These are phyloP conservation scores for Physella acuta DNA, from an alignment of 1,140 invertebrate species.

Conservation along the genomic window DNA sequence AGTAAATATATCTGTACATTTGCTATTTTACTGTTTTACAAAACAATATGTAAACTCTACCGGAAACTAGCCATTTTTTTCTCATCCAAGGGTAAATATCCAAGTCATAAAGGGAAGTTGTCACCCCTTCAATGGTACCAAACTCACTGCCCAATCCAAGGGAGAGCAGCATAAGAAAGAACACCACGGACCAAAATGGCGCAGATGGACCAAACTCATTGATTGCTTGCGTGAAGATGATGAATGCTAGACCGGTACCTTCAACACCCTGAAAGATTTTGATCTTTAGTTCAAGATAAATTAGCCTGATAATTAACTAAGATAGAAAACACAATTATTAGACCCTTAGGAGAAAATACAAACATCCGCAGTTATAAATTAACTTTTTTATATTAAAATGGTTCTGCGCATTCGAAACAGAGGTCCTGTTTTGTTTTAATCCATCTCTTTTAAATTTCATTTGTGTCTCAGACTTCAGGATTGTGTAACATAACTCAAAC, in stretches of 20 bases:
- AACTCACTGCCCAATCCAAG: slow-evolving; percentile 89
- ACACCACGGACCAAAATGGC: slow-evolving; percentile 86
- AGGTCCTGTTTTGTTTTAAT: too few relatives aligned
- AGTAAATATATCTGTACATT: too few relatives aligned
- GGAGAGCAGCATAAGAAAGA: slow-evolving; percentile 91
- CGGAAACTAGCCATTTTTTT: slow-evolving; percentile 76
- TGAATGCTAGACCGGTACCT: slow-evolving; percentile 80
- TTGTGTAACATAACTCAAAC: too few relatives aligned
- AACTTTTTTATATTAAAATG: too few relatives aligned
- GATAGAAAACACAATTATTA: too few relatives aligned
- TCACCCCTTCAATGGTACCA: slow-evolving; percentile 71
- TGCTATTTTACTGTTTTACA: too few relatives aligned
- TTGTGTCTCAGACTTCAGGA: too few relatives aligned
- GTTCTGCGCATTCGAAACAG: too few relatives aligned
- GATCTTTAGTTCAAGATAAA: too few relatives aligned
- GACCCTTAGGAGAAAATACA: not conserved
- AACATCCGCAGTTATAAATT: not conserved
- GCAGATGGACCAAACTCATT: slow-evolving; percentile 85
- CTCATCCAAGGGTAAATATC: slow-evolving; percentile 83
- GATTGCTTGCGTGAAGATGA: slow-evolving; percentile 90
- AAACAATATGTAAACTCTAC: too few relatives aligned
- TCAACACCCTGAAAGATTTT: slow-evolving; percentile 50
- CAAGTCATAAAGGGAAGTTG: slow-evolving; percentile 90
- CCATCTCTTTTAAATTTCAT: too few relatives aligned
- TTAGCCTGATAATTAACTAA: too few relatives aligned